Evolutionary conservation across 2,888 invertebrate genomes (phyloP), one percentile per base, ranked within the genome.

Genomic region (Congeria kusceri): DNA sequence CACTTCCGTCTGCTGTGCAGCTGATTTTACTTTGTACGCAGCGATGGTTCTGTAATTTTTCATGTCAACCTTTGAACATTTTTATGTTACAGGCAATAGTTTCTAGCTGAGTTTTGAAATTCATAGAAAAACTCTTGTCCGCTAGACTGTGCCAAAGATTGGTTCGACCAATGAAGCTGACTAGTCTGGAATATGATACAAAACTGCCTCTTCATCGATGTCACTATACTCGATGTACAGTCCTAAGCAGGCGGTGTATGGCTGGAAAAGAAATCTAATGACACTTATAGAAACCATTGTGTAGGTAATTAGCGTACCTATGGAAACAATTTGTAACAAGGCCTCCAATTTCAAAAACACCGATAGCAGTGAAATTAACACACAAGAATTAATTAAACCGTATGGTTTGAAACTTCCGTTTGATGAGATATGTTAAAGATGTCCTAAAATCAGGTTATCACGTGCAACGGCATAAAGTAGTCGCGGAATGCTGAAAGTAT

Each of bases 401-500:
- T 83, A 59, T 7, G 87, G 49, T 3, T 90, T 88, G 3, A 82
- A 68, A n/a, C 68, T 67, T n/a, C 77, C 76, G 20, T 47, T 64
- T 11, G 67, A 65, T 39, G 70, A 80, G 5, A 86, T 76, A 25
- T 70, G 58, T 9, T 83, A 85, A 66, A 90, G 62, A 20, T 83
- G 76, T 18, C 84, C 62, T 23, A 88, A 89, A 20, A 92, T 27
- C 3, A 92, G 72, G 3, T 87, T 83, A 70, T 92, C 92, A 15
- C 69, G 85, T n/a, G 90, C 86, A 86, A 92, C 88, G 39, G 90
- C 80, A 74, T 91, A 91, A 3, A 92, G 57, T 7, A 87, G 78
- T 59, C 91, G 71, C 1, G 92, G 91, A 63, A 92, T 77, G 32
- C 90, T 90, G 66, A 87, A 91, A 75, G 98, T 97, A 67, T 97